These are phyloP conservation scores for Corythornis madagascariensis DNA, from an alignment of 2,113 vertebrate genomes.

Conservation along the genomic window DNA sequence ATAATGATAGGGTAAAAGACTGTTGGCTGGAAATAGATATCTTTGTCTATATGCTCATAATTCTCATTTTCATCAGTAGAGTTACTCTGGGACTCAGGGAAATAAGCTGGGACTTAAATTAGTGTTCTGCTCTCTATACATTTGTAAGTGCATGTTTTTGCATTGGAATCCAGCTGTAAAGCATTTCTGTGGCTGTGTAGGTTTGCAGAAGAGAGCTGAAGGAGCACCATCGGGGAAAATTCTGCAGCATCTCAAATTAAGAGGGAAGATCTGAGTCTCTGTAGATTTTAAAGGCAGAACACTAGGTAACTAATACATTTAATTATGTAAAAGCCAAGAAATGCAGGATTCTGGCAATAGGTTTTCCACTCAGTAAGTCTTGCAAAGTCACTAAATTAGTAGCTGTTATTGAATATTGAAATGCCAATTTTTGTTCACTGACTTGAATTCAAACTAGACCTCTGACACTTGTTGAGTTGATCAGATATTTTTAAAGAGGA, in stretches of 20 bases:
- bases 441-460: not conserved
- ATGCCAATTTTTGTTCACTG: not conserved
- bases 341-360: not conserved
- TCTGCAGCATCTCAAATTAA: conserved; percentile 1
- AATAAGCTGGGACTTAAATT: conserved; percentile 20
- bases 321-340: conserved; percentile 7
- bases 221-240: not conserved
- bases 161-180: not conserved
- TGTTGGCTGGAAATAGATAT: not conserved
- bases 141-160: not conserved
- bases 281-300: not conserved
- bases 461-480: not conserved
- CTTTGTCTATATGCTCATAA: not conserved
- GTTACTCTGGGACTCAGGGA: not conserved
- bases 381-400: not conserved
- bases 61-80: not conserved
- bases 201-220: not conserved
- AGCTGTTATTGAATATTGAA: not conserved
- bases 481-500: not conserved
- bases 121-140: not conserved
- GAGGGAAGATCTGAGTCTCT: not conserved
- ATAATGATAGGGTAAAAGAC: not conserved
- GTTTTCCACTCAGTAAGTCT: not conserved
- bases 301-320: not conserved
- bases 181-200: not conserved